Percentiles rank a stretch among this genome's conserved stretches.
Evolutionary conservation across 2,888 invertebrate genomes (phyloP).

Genomic region (Serripes groenlandicus): DNA sequence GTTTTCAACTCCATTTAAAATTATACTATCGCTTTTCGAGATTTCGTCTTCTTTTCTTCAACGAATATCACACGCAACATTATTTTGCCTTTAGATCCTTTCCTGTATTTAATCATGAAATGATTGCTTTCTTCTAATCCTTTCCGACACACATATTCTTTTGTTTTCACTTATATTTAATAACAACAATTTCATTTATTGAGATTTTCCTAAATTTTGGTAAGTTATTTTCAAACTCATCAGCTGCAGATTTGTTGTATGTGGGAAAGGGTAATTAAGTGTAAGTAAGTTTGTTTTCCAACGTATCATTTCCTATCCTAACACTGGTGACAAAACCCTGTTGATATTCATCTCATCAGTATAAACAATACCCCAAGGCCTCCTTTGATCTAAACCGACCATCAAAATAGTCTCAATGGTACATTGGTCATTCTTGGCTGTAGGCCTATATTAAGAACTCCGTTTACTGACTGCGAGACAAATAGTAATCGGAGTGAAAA

Average conservation of each 20-base stretch:
- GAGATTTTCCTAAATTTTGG: too few species aligned
- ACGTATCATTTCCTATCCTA: slow-evolving; percentile 19
- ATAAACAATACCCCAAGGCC: slow-evolving; percentile 39
- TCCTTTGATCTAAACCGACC: slow-evolving; percentile 43
- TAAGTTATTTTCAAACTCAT: neutral
- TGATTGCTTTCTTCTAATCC: too few species aligned
- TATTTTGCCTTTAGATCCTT: too few species aligned
- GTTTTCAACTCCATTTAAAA: too few species aligned
- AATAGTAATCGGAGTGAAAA: slow-evolving; percentile 44
- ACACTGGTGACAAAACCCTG: slow-evolving; percentile 10
- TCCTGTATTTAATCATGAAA: too few species aligned
- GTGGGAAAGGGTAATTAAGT: neutral
- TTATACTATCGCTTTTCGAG: too few species aligned
- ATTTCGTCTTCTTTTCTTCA: too few species aligned
- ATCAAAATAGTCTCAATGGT: slow-evolving; percentile 35
- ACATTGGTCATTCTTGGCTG: slow-evolving; percentile 42
- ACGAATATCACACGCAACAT: too few species aligned
- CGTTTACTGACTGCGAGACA: slow-evolving; percentile 32
- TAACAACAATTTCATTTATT: too few species aligned
- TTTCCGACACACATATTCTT: too few species aligned
- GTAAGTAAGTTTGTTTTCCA: neutral
- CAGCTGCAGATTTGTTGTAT: neutral
- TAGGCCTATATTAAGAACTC: slow-evolving; percentile 22
- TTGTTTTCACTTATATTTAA: too few species aligned
- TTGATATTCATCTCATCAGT: slow-evolving; percentile 16